phyloP scores from a whole-genome alignment of 2,113 vertebrate genomes.

The Odocoileus hemionus region DNA sequence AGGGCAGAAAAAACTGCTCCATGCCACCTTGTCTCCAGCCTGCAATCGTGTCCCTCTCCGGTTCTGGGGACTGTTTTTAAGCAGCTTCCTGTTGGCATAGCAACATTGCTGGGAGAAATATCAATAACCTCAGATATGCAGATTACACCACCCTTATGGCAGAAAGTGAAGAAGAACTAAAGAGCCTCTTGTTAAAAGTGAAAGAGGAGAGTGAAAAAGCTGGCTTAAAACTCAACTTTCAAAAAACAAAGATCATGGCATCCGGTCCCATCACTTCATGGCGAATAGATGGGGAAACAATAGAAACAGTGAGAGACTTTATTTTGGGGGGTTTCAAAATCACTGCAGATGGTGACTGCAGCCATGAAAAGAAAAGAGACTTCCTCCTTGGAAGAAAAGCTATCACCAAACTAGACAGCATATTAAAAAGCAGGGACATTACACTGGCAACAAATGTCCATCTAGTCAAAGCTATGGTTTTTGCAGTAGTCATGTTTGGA shows the following conservation, averaged over 20 bases:
- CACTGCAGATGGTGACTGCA: neutral
- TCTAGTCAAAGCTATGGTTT: neutral
- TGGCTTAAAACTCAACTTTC: neutral
- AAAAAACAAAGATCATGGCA: neutral
- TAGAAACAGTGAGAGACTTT: neutral
- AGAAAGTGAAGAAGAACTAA: neutral
- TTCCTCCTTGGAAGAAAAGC: neutral
- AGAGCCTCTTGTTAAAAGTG: neutral
- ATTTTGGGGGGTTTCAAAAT: neutral
- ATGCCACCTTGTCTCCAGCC: neutral
- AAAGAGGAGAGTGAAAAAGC: neutral
- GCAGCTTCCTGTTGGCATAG: neutral
- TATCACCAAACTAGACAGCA: neutral
- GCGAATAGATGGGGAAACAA: neutral
- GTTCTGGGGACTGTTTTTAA: neutral
- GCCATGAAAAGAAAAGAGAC: neutral
- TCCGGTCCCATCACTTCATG: neutral
- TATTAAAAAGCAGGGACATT: neutral
- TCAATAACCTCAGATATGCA: neutral
- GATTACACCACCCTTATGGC: neutral
- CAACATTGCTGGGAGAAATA: neutral
- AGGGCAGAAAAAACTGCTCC: neutral
- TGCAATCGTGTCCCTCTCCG: neutral
- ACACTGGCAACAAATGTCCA: fast-evolving
- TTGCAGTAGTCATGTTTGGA: neutral